Evolutionary conservation across 2,888 invertebrate genomes (phyloP), one percentile per base, ranked within the genome.

Genomic region (Drosophila leonis): DNA sequence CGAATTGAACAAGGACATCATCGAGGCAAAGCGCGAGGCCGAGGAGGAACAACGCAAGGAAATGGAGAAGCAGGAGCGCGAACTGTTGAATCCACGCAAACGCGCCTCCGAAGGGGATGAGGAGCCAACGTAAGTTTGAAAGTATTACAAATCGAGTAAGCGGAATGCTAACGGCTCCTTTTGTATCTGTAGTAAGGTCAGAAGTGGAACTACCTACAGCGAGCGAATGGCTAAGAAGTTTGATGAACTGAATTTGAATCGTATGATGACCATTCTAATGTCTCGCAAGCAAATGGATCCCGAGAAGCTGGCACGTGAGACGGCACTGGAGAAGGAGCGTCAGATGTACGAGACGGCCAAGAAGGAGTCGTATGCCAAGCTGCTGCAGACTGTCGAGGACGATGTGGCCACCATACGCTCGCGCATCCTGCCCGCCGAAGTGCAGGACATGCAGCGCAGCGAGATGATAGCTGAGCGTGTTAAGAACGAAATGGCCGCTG

Each of bases 281-380:
- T 85, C 91, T 0, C 91, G 93, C 33, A 92, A 93, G 60, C 90
- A 88, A 46, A 92, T 93, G 56, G 92, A 93, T 66, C 91, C 91
- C 12, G 91, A 90, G 59, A 90, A 92, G 59, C 65, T 93, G 94
- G 95, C 92, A 91, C 94, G 91, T 93, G 95, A 72, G 94, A 96
- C 86, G 92, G 93, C 93, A 7, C 94, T 96, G 76, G 96, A 96
- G 81, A 94, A 95, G 75, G 95, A 96, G 42, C 95, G 95, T 0
- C 94, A 96, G 0, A 94, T 94, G 27, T 93, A 92, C 65, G 76
- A 93, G 92, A 89, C 82, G 4, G 87, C 91, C 18, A 93, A 93
- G 20, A 92, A 91, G 59, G 87, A 91, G 8, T 91, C 92, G 0
- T 76, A 91, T 2, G 65, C 71, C 3, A 76, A 83, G 29, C 78